phyloP scores from a whole-genome alignment of 1,140 invertebrate genomes.

The Nasonia giraulti region DNA sequence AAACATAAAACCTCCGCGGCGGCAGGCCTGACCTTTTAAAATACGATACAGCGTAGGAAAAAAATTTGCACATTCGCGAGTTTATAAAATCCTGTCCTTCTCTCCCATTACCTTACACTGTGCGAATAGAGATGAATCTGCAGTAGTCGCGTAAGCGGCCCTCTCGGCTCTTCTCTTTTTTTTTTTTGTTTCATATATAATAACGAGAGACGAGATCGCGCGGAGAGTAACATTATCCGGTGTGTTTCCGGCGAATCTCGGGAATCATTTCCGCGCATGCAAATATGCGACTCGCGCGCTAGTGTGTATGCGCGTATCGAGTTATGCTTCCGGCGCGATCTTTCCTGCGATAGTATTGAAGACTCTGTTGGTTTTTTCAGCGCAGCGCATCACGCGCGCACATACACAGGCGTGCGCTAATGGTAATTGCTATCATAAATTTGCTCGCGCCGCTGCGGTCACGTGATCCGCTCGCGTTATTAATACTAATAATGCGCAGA shows the following conservation, averaged over 20 bases:
- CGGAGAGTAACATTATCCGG: constrained; percentile 58
- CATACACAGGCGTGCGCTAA: constrained; percentile 24
- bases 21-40: constrained; percentile 34
- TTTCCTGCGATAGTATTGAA: constrained; percentile 56
- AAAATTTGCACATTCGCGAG: constrained; percentile 32
- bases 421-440: constrained; percentile 51
- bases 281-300: constrained; percentile 58
- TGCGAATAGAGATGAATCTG: constrained; percentile 46
- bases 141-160: constrained; percentile 8
- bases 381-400: not conserved
- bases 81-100: constrained; percentile 30
- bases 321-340: constrained; percentile 70
- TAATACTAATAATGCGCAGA: constrained; percentile 35
- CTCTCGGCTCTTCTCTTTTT: constrained; percentile 25
- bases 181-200: constrained; percentile 1
- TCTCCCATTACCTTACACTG: not conserved
- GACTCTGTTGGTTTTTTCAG: constrained; percentile 46
- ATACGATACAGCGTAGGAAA: constrained; percentile 30
- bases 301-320: constrained; percentile 67
- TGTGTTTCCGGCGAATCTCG: constrained; percentile 69
- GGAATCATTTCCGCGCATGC: constrained; percentile 71
- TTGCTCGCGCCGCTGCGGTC: constrained; percentile 32
- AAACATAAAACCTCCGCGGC: constrained; percentile 27
- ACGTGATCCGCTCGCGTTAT: constrained; percentile 36
- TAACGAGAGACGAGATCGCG: constrained; percentile 15